Percentiles rank a stretch among this genome's conserved stretches.
Evolutionary conservation across 2,797 vertebrate species (phyloP).

Genomic region (Tangara arthus): DNA sequence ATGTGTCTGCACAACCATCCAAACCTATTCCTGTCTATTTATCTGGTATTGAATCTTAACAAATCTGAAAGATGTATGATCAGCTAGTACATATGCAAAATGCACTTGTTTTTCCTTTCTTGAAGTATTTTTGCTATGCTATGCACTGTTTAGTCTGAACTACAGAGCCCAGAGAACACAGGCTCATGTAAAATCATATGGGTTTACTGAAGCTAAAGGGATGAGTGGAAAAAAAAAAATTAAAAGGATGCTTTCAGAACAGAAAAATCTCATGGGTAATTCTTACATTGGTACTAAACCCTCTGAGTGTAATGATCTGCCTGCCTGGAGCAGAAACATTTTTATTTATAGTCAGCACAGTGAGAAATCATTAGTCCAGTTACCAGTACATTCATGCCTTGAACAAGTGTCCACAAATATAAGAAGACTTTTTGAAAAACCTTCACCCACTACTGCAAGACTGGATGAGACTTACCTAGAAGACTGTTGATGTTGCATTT

Average conservation of each 20-base stretch:
- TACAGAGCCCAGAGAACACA: background rate
- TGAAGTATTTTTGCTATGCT: background rate
- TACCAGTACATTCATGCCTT: background rate
- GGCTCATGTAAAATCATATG: background rate
- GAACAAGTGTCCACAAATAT: background rate
- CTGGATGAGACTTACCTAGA: background rate
- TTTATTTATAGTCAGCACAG: background rate
- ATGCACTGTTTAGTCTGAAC: background rate
- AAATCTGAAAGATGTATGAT: background rate
- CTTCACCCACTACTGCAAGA: background rate
- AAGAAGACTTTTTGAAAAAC: conserved; percentile 6
- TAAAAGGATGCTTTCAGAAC: background rate
- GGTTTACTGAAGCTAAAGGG: background rate
- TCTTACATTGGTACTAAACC: background rate
- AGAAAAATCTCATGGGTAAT: background rate
- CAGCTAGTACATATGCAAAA: background rate
- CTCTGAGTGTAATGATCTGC: background rate
- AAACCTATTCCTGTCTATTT: background rate
- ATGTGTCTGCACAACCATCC: background rate
- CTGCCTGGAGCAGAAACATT: background rate
- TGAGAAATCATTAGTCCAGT: conserved; percentile 7
- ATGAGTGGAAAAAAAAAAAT: background rate
- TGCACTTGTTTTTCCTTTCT: background rate
- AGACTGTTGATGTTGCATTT: background rate
- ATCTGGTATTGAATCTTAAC: background rate